Base-by-base conservation (phyloP, 2,113 vertebrate genomes). In the Addax nasomaculatus region DNA sequence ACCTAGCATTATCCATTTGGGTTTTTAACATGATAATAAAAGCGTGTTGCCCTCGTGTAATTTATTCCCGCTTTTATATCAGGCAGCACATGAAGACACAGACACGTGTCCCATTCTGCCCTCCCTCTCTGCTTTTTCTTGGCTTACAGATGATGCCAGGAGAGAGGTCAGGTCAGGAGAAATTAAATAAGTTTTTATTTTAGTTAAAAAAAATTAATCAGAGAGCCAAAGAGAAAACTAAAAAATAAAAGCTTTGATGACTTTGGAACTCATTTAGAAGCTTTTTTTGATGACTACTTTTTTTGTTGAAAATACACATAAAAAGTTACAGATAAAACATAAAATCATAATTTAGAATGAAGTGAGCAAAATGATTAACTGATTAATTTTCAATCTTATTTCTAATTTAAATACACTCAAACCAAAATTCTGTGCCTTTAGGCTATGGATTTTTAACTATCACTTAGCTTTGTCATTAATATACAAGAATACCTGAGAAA, bases 11-110 rank as follows among this genome's bases (percentile, higher is more conserved):
- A 92, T 55, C 87, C 49, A 76, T 95, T 81, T 91, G 67, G 57
- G 84, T 96, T 98, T 96, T 97, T 91, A 96, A 73, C 92, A 93
- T 86, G 79, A 96, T 53, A n/a, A 70, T 86, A 5, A 80, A 95
- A n/a, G 9, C 49, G 7, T 89, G 95, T 83, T 93, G 36, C 89
- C 53, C 51, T 47, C 25, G 5, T 67, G 33, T 90, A 89, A 92
- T 73, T 36, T 27, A 51, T 23, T 89, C 30, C 36, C 11, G 21
- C 85, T 96, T 95, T 96, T 62, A 11, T 49, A 90, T 91, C 7
- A 45, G 13, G 67, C 45, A 23, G 85, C 36, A 6, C 6, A 0
- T 53, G 58, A 11, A 91, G 67, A 80, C 14, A 62, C 60, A 92
- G 90, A 0, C 53, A 17, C 2, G 7, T 7, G 6, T 94, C 12